Base-by-base conservation (phyloP, 2,797 vertebrate species). In the Myotis pilosus region DNA sequence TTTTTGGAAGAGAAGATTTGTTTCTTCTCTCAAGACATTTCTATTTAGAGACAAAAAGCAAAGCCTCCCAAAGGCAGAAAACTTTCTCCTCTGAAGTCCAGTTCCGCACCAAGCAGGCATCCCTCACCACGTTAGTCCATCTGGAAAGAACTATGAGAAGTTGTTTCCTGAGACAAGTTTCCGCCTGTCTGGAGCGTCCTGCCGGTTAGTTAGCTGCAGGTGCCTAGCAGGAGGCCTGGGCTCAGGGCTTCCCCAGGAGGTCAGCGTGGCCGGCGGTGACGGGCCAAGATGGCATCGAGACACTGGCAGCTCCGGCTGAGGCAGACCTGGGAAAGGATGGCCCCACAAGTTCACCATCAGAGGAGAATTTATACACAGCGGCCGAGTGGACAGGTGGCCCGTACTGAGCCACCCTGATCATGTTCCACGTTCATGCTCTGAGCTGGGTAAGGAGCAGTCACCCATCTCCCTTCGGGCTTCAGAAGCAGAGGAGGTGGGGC, bases 1-100 rank as follows among this genome's bases (percentile, higher is more conserved):
- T 95, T 96, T 97, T 96, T 94, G 87, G 85, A 92, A 95, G 62
- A 92, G 44, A 83, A 80, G 89, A 81, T 57, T 4, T 69, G 36
- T 76, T 92, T 94, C 92, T 62, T 87, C 89, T 96, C 74, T 94
- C 33, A 64, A 80, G 86, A 91, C 66, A 92, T 55, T 89, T 92
- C 71, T 93, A 83, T 88, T 92, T 85, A 62, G 28, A 84, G 33
- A 92, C 33, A 55, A 91, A 93, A 85, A 38, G 49, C 55, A 88
- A 93, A 85, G 53, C 11, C 66, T 33, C 62, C 72, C 83, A 55
- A 78, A 84, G 86, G 41, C 81, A 92, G 47, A 55, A 84, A 6
- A 33, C 33, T 30, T 86, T 92, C 79, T 94, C 33, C 15, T 91
- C 44, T 88, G 80, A 83, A 89, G 93, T 57, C 64, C 75, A 72